These are phyloP conservation scores for Drosophila yooni DNA, from an alignment of 2,888 invertebrate species.

Conservation along the genomic window DNA sequence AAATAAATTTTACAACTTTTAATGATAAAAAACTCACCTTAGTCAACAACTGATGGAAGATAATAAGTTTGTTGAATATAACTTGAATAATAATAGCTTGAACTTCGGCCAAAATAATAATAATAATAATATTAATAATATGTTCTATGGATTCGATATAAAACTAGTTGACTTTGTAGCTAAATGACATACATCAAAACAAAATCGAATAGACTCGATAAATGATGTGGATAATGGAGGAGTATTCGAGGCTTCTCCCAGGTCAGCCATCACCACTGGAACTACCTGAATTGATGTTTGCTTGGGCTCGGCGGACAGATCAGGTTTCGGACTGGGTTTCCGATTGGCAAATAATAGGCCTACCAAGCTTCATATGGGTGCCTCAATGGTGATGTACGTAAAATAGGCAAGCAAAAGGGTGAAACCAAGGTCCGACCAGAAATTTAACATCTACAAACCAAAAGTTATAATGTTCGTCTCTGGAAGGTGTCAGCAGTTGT, in stretches of 20 bases:
- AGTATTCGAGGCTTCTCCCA: constrained; percentile 8
- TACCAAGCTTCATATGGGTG: constrained; percentile 54
- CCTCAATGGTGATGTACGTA: constrained; percentile 51
- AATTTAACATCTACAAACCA: constrained; percentile 58
- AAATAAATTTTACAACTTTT: neutral
- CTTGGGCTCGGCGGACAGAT: neutral
- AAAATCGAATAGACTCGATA: neutral
- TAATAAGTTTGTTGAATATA: neutral
- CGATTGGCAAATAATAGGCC: constrained; percentile 38
- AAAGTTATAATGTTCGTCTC: neutral
- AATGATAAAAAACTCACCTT: neutral
- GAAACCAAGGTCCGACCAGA: constrained; percentile 79
- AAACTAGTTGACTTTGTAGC: no score
- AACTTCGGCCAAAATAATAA: neutral
- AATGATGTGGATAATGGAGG: neutral
- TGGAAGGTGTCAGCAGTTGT: no score
- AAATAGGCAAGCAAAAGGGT: constrained; percentile 56
- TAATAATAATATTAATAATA: neutral
- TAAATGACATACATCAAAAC: neutral
- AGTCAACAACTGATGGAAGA: neutral
- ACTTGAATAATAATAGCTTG: no score
- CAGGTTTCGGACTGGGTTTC: constrained; percentile 6
- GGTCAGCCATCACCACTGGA: neutral
- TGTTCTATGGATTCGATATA: no score
- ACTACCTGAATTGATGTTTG: neutral